Percentiles rank a stretch among this genome's conserved stretches.
These are phyloP conservation scores for Cosmia pyralina DNA, from an alignment of 2,888 invertebrate species.

Conservation along the genomic window DNA sequence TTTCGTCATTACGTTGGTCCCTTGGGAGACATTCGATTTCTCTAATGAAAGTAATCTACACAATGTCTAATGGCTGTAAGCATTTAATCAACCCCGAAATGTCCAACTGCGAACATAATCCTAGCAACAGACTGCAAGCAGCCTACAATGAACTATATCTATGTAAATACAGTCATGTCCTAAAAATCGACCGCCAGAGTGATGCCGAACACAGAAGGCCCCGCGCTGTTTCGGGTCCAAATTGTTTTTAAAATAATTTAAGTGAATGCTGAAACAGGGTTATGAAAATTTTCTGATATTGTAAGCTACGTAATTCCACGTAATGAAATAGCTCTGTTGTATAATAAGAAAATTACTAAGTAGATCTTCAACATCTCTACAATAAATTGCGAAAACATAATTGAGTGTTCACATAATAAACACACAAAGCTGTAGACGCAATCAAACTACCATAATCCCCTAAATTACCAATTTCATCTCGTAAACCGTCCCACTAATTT, in stretches of 20 bases:
- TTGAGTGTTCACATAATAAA: slow-evolving; percentile 9
- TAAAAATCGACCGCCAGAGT: slow-evolving; percentile 34
- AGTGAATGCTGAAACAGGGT: not conserved
- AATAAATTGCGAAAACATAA: slow-evolving; percentile 17
- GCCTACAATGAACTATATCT: slow-evolving; percentile 5
- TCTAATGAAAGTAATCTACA: not conserved
- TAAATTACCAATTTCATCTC: slow-evolving; percentile 39
- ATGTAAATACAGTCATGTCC: slow-evolving; percentile 33
- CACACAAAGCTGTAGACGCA: slow-evolving; percentile 23
- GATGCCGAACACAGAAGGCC: slow-evolving; percentile 31
- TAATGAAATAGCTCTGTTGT: slow-evolving; percentile 1
- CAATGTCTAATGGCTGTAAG: not conserved
- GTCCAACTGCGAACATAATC: not conserved
- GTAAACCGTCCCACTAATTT: slow-evolving; percentile 50
- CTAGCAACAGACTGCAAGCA: slow-evolving; percentile 8
- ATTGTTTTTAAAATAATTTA: slow-evolving; percentile 27
- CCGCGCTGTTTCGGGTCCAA: slow-evolving; percentile 9
- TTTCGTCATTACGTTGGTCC: not conserved
- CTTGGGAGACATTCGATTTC: not conserved
- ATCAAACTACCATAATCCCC: slow-evolving; percentile 8
- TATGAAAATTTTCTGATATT: not conserved
- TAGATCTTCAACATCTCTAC: not conserved
- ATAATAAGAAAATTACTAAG: slow-evolving; percentile 3
- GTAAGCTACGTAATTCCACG: not conserved
- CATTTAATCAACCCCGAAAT: not conserved